A percentile compares a stretch with the other conserved stretches of the same genome.
Evolutionary conservation across 2,888 invertebrate species (phyloP).

Genomic region (Drosophila cognata): DNA sequence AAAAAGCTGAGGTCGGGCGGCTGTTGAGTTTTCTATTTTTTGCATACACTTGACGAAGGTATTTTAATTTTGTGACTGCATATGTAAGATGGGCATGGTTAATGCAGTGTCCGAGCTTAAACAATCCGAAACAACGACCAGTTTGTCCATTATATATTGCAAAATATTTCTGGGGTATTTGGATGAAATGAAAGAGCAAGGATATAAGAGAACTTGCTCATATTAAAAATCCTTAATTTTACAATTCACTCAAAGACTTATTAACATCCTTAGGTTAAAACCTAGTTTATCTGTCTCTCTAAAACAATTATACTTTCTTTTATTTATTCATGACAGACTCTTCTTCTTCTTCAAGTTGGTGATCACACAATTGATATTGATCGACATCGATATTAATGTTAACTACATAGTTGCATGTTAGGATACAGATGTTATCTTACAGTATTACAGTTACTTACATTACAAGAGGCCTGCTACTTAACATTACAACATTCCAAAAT

Average conservation of each 20-base stretch:
- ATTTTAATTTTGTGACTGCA: no score
- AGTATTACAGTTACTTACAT: no score
- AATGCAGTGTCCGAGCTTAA: neutral
- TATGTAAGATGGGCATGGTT: neutral
- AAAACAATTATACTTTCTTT: no score
- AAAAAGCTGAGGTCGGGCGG: conserved; percentile 7
- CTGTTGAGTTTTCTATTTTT: conserved; percentile 4
- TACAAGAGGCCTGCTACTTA: no score
- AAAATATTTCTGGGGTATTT: neutral
- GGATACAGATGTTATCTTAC: no score
- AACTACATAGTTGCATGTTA: no score
- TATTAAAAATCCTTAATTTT: neutral
- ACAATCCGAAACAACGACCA: neutral
- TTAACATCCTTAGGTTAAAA: no score
- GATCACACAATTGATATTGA: no score
- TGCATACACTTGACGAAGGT: conserved; percentile 5
- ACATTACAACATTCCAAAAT: neutral
- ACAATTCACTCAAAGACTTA: neutral
- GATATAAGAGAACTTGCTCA: neutral
- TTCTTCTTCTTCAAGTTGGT: no score
- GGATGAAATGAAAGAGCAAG: neutral
- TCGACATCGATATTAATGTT: no score
- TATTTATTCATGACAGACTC: no score
- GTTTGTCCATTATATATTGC: neutral
- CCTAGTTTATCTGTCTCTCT: no score